A percentile compares a stretch with the other conserved stretches of the same genome.
These are phyloP conservation scores for Enteromius thamalakanensis DNA, from an alignment of 2,797 vertebrate species.

Conservation along the genomic window DNA sequence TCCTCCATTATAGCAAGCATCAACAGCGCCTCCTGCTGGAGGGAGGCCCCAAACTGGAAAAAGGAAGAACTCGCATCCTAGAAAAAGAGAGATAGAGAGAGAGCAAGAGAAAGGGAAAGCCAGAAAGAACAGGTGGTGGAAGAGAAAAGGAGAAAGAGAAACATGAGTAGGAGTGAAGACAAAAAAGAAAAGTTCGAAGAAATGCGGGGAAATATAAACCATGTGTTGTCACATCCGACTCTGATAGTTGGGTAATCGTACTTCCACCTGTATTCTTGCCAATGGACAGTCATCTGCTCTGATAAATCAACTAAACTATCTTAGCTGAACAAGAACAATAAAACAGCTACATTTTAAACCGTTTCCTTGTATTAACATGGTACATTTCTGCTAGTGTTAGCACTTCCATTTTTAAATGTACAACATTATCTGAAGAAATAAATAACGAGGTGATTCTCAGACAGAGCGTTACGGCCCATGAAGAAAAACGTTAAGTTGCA, in stretches of 20 bases:
- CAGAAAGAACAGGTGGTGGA: slow-evolving; percentile 34
- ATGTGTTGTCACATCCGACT: slow-evolving; percentile 14
- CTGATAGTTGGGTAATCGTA: slow-evolving; percentile 13
- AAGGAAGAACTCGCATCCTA: slow-evolving; percentile 95
- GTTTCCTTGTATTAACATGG: neutral
- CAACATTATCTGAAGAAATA: neutral
- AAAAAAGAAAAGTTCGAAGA: slow-evolving; percentile 18
- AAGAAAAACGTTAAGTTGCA: neutral
- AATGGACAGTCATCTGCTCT: slow-evolving; percentile 7
- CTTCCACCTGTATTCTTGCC: slow-evolving; percentile 19
- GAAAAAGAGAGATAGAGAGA: neutral
- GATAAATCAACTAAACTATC: slow-evolving; percentile 11
- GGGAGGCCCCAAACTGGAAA: slow-evolving; percentile 97
- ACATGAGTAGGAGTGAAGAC: slow-evolving; percentile 28
- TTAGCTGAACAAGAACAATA: slow-evolving; percentile 6
- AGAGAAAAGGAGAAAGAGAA: slow-evolving; percentile 26
- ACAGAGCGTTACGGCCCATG: neutral
- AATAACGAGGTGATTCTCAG: neutral
- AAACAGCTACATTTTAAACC: neutral
- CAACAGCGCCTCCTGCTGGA: slow-evolving; percentile 94
- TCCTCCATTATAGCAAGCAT: slow-evolving; percentile 99
- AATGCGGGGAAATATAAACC: slow-evolving; percentile 12
- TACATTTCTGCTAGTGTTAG: neutral
- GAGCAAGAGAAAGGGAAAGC: slow-evolving; percentile 4
- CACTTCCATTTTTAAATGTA: slow-evolving; percentile 15